Evolutionary conservation across 2,113 vertebrate genomes (phyloP), one percentile per base, ranked within the genome.

Genomic region (Megaptera novaeangliae): DNA sequence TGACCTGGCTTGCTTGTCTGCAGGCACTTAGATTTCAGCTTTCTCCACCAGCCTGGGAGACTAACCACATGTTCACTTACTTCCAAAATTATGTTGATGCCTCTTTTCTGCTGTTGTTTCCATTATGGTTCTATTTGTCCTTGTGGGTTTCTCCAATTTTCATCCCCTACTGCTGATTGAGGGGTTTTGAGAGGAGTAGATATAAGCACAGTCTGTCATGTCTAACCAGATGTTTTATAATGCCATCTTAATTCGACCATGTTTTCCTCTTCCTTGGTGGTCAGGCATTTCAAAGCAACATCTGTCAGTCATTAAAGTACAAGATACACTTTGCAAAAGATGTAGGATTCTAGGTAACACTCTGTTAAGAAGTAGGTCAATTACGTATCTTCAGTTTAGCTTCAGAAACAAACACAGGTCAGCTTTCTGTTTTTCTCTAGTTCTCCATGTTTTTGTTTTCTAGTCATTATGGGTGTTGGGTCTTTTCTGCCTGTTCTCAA

Each of bases 251-350:
- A 82, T 69, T 88, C 74, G 64, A 63, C 55, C 66, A 6, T 29
- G 61, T 39, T 75, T 75, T n/a, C 66, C 63, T 74, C 55, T 49
- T 95, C 52, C 59, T 91, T 2, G 6, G 90, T 23, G 80, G 90
- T 81, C 91, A 88, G 74, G 44, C 34, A 10, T 59, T 64, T 94
- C 88, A 95, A 39, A 92, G 94, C 59, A 84, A 68, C 75, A 97
- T 49, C 61, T 88, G 89, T 61, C 57, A 85, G 81, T 66, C 66
- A 94, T 82, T 78, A 85, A 88, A 94, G 90, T 11, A 81, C 49
- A 81, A 85, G 86, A 59, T 41, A 41, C 14, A 68, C 7, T 93
- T n/a, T 31, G 78, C 57, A 64, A 87, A 85, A 86, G 36, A 89
- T 71, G 25, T 5, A 52, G 87, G 59, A 89, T 74, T 91, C 77